Percentiles rank a stretch among this genome's conserved stretches.
phyloP scores from a whole-genome alignment of 64 coral and sea anemone species.

The Trachythela sp. region DNA sequence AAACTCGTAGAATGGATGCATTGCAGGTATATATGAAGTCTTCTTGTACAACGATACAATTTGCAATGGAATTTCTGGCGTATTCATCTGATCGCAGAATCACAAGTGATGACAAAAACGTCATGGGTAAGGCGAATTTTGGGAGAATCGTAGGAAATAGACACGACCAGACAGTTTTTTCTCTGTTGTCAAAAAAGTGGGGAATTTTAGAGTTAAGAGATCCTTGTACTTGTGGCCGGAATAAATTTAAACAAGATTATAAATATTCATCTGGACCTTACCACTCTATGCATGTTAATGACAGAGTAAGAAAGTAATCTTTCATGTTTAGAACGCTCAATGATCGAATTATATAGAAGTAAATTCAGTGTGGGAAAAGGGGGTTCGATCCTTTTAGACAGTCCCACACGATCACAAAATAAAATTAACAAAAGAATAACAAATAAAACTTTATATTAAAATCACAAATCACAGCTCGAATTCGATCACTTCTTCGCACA shows the following conservation, averaged over 20 bases:
- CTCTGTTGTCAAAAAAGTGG: neutral
- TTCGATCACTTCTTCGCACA: too few relatives aligned
- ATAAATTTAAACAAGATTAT: neutral
- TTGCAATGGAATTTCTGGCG: neutral
- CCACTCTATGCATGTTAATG: neutral
- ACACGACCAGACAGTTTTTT: neutral
- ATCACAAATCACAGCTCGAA: too few relatives aligned
- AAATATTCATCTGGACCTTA: neutral
- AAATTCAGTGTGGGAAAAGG: too few relatives aligned
- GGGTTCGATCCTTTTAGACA: too few relatives aligned
- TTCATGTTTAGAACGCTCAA: too few relatives aligned
- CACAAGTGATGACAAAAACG: neutral
- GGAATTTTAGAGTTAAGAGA: neutral
- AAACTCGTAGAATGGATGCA: neutral
- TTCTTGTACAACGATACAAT: neutral
- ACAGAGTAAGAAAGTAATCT: neutral
- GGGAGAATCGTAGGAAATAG: neutral
- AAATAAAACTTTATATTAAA: too few relatives aligned
- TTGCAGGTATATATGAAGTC: neutral
- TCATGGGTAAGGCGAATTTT: neutral
- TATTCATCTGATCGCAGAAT: neutral
- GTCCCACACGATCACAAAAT: too few relatives aligned
- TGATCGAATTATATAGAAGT: too few relatives aligned
- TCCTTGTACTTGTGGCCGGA: neutral
- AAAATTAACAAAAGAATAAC: too few relatives aligned